Evolutionary conservation across 2,797 vertebrate species (phyloP).

Genomic region (Amphiprion clarkii): DNA sequence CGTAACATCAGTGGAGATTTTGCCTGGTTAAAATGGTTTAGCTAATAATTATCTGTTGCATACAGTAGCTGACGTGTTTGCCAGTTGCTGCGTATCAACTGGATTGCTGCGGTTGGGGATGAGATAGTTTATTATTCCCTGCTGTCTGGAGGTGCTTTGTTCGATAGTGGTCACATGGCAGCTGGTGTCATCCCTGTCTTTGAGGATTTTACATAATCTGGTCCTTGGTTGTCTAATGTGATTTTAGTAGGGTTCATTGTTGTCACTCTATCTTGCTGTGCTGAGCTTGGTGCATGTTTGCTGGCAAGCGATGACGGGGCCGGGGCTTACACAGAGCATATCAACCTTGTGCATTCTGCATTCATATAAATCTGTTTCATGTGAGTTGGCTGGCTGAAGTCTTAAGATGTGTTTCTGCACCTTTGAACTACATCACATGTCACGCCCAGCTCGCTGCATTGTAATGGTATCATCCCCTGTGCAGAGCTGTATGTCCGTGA

Average conservation of each 20-base stretch:
- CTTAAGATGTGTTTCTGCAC: conserved; percentile 14
- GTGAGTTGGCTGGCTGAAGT: conserved; percentile 1
- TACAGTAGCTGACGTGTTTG: conserved; percentile 1
- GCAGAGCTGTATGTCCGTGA: conserved; percentile 19
- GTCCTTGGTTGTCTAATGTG: conserved; percentile 3
- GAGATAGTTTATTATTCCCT: not conserved
- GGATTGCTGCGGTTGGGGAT: not conserved
- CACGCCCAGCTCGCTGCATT: conserved; percentile 10
- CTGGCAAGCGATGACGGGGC: not conserved
- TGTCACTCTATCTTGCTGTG: conserved; percentile 14
- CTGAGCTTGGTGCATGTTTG: not conserved
- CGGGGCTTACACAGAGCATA: not conserved
- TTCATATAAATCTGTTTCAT: conserved; percentile 9
- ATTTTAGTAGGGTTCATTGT: conserved; percentile 17
- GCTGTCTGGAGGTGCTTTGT: conserved; percentile 18
- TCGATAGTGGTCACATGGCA: conserved; percentile 22
- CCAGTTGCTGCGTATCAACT: conserved; percentile 17
- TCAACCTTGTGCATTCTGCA: not conserved
- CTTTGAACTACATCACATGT: conserved; percentile 28
- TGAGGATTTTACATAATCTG: conserved; percentile 25
- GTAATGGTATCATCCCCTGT: conserved; percentile 8
- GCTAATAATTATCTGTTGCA: conserved; percentile 8
- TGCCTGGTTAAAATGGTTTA: conserved; percentile 13
- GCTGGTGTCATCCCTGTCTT: conserved; percentile 4
- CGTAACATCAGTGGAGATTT: conserved; percentile 1